A percentile compares a stretch with the other conserved stretches of the same genome.
Evolutionary conservation across 2,113 vertebrate genomes (phyloP).

Genomic region (Rhynchomys soricoides): DNA sequence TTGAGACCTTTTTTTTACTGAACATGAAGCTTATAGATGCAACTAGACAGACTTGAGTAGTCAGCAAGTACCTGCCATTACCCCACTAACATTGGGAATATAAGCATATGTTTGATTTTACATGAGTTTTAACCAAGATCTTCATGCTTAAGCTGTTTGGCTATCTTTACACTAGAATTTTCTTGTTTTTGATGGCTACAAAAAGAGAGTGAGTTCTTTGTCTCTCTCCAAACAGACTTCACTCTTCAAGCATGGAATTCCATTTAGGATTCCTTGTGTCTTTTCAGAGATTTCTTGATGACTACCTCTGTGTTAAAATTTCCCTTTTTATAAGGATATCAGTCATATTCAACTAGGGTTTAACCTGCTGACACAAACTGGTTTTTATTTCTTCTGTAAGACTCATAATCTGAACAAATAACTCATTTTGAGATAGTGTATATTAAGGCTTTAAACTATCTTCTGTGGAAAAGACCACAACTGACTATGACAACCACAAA

Average conservation of each 20-base stretch:
- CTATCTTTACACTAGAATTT: neutral
- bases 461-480: neutral
- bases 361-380: neutral
- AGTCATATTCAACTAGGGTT: neutral
- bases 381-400: neutral
- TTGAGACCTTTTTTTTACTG: neutral
- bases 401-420: neutral
- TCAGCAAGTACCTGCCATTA: neutral
- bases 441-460: neutral
- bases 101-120: neutral
- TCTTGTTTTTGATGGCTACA: neutral
- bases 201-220: neutral
- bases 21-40: neutral
- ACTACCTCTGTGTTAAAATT: neutral
- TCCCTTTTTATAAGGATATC: neutral
- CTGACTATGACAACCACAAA: neutral
- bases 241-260: neutral
- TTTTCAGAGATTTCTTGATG: neutral
- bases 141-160: too few species aligned
- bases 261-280: neutral
- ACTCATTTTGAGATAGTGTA: neutral
- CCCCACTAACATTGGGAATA: too few species aligned
- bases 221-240: neutral
- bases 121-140: neutral
- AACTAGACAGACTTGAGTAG: neutral